Evolutionary conservation across 1,140 invertebrate species (phyloP).

Genomic region (Drosophila equinoxialis): DNA sequence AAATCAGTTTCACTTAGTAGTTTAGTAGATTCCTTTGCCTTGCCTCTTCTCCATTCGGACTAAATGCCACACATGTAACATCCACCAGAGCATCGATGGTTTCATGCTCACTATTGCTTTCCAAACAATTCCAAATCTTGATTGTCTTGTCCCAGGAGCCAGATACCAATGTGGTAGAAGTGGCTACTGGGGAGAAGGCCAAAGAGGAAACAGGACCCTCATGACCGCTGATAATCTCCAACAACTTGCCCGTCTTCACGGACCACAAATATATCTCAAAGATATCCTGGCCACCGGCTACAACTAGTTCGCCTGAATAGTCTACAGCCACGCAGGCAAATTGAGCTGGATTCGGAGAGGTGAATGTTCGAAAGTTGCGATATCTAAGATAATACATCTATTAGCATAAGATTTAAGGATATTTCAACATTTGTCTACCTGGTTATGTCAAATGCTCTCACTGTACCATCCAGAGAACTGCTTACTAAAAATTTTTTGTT

Average conservation of each 20-base stretch:
- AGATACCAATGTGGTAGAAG: constrained; percentile 91
- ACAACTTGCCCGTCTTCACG: constrained; percentile 93
- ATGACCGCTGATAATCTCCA: constrained; percentile 96
- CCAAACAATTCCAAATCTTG: constrained; percentile 93
- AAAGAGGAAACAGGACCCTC: constrained; percentile 94
- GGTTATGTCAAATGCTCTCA: constrained; percentile 95
- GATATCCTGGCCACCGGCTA: constrained; percentile 95
- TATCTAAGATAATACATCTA: constrained; percentile 84
- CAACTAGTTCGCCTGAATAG: constrained; percentile 94
- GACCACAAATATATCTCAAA: constrained; percentile 99
- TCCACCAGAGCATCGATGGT: constrained; percentile 91
- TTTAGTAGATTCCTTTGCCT: constrained; percentile 51
- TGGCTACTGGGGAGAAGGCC: constrained; percentile 89
- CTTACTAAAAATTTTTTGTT: constrained; percentile 97
- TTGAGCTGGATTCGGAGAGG: constrained; percentile 94
- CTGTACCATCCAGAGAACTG: constrained; percentile 96
- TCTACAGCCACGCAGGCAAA: constrained; percentile 96
- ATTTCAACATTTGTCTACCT: constrained; percentile 81
- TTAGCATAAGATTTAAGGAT: background rate
- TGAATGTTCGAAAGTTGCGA: constrained; percentile 98
- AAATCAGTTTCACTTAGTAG: too few relatives aligned
- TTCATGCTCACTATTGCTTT: constrained; percentile 92
- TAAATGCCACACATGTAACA: constrained; percentile 92
- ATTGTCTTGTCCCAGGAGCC: constrained; percentile 97
- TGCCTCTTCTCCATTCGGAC: constrained; percentile 93